Conservation (phyloP, 2,797 vertebrate species). For the Loris lydekkerianus region DNA sequence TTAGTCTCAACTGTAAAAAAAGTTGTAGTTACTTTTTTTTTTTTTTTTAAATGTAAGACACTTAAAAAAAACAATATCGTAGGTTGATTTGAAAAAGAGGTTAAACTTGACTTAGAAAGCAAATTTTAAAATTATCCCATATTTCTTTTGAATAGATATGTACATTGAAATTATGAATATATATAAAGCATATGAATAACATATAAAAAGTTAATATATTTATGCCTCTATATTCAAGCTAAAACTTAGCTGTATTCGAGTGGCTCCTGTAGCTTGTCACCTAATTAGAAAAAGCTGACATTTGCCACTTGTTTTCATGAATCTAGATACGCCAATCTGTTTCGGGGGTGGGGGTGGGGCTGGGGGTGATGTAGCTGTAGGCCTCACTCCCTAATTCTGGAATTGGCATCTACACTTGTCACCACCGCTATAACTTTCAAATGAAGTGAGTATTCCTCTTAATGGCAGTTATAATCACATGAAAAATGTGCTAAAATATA, state of each 20-base stretch:
- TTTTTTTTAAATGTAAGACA: neutral
- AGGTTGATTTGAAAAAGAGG: slow-evolving; percentile 38
- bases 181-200: slow-evolving; percentile 12
- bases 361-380: slow-evolving; percentile 47
- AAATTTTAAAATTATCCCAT: slow-evolving; percentile 32
- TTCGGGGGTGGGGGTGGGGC: too few relatives aligned
- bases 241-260: slow-evolving; percentile 13
- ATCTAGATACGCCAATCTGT: slow-evolving; percentile 42
- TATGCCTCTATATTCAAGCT: slow-evolving; percentile 10
- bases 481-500: slow-evolving; percentile 63
- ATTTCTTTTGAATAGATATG: slow-evolving; percentile 60
- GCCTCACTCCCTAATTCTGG: slow-evolving; percentile 32
- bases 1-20: slow-evolving; percentile 52
- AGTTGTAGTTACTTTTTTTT: slow-evolving; percentile 28
- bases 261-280: slow-evolving; percentile 15
- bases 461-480: slow-evolving; percentile 52
- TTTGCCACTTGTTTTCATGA: slow-evolving; percentile 66
- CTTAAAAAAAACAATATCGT: neutral
- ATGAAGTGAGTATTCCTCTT: neutral
- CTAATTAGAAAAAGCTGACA: slow-evolving; percentile 60
- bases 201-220: slow-evolving; percentile 42
- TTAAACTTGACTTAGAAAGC: slow-evolving; percentile 44
- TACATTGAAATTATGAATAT: slow-evolving; percentile 31
- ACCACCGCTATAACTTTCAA: slow-evolving; percentile 7
- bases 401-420: slow-evolving; percentile 62